These are phyloP conservation scores for Trachelus tabidus DNA, from an alignment of 2,888 invertebrate species.

Conservation along the genomic window DNA sequence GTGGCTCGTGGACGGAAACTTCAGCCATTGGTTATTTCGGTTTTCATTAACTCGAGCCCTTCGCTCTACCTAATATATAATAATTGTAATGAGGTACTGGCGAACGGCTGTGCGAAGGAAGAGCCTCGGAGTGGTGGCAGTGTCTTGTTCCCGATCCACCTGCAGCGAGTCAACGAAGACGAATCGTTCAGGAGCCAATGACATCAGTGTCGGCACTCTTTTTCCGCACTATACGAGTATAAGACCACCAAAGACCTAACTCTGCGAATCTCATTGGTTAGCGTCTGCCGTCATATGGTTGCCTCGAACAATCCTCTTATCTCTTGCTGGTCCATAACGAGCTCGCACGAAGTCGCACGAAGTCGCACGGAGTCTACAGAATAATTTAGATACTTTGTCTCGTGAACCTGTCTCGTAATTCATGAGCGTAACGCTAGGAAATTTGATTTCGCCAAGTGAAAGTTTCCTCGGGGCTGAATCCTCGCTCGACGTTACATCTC, in stretches of 20 bases:
- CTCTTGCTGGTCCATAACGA: conserved; percentile 18
- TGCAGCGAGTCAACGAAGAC: background rate
- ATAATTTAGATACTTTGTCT: background rate
- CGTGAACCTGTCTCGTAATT: conserved; percentile 1
- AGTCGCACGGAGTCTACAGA: background rate
- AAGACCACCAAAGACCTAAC: too few species aligned
- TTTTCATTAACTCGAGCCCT: conserved; percentile 36
- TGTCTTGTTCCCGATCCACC: conserved; percentile 16
- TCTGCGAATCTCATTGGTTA: conserved; percentile 39
- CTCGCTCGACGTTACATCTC: too few species aligned
- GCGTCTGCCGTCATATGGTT: too few species aligned
- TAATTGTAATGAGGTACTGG: conserved; percentile 22
- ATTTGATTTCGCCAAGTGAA: background rate
- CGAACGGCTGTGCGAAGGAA: background rate
- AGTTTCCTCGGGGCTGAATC: background rate
- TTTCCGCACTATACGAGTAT: too few species aligned
- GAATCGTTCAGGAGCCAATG: too few species aligned
- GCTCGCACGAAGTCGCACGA: background rate
- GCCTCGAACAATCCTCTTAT: conserved; percentile 5
- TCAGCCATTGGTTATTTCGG: conserved; percentile 49
- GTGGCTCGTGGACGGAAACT: conserved; percentile 40
- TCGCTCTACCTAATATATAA: conserved; percentile 27
- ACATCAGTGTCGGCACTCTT: too few species aligned
- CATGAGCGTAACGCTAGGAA: background rate
- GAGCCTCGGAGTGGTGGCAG: too few species aligned